Evolutionary conservation across 2,797 vertebrate species (phyloP).

Genomic region (Antrozous pallidus): DNA sequence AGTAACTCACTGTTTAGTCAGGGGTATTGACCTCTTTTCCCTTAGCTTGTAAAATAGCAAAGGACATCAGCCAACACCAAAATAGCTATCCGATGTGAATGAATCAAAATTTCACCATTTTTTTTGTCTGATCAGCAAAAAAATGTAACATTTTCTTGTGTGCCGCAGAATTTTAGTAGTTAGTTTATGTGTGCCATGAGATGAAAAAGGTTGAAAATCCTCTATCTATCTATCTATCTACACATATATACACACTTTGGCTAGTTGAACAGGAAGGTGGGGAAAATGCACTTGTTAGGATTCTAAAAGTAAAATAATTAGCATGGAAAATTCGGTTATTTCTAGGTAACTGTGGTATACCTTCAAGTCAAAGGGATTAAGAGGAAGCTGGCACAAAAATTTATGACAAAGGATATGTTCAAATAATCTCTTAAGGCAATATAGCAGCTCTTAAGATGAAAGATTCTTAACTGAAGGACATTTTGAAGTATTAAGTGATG

Average conservation of each 20-base stretch:
- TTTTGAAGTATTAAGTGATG: conserved; percentile 28
- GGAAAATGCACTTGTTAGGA: background rate
- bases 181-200: background rate
- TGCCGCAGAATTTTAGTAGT: background rate
- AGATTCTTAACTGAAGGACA: background rate
- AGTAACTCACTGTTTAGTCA: background rate
- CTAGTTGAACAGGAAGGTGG: background rate
- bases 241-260: background rate
- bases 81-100: background rate
- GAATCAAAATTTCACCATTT: background rate
- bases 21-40: background rate
- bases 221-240: no score
- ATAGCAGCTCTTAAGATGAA: background rate
- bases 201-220: background rate
- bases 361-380: conserved; percentile 29
- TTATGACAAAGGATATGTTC: background rate
- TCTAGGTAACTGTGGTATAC: background rate
- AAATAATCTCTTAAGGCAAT: background rate
- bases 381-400: conserved; percentile 15
- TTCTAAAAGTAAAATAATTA: background rate
- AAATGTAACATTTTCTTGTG: background rate
- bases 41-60: background rate
- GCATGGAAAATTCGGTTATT: background rate
- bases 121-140: background rate
- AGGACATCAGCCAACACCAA: background rate